Base-by-base conservation (phyloP, 2,113 vertebrate species). In the Centropus bengalensis region DNA sequence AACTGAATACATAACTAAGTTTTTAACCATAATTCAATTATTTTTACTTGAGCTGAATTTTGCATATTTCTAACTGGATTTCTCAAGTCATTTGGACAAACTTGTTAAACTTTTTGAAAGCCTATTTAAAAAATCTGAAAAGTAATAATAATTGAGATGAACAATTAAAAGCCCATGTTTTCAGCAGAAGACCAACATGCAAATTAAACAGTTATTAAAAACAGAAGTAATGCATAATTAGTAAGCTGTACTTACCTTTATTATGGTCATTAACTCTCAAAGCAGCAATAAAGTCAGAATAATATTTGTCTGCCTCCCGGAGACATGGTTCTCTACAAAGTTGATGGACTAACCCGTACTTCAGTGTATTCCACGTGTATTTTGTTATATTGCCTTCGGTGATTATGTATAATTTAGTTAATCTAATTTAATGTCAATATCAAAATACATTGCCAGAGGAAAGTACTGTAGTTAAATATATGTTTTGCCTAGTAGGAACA, bases 191-290 rank as follows among this genome's bases (percentile, higher is more conserved):
- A 91, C 20, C n/a, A 78, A 77, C 22, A 82, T 70, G 42, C 49
- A 82, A 85, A 94, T 67, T 74, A 68, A 91, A 92, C 63, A 6
- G 9, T 92, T 91, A 89, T 77, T 91, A 66, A 86, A 95, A 86
- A 36, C 52, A 82, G 80, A 88, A 80, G 36, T 64, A 75, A 68
- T 71, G 56, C 75, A 68, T 63, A 91, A 62, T 92, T 92, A 93
- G 54, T 36, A 85, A 66, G 38, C 42, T 33, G 82, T 74, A 24
- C 74, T 84, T 81, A 82, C 63, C 45, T 2, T 94, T 91, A 82
- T 69, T 87, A 71, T 55, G 66, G 81, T 64, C 91, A 88, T 82
- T 91, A 91, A 63, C 73, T 83, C 59, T 71, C 51, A 70, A 69
- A 80, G 68, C 51, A 88, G 76, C n/a, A 69, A 55, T 85, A 70